phyloP scores from a whole-genome alignment of 2,797 vertebrate species.

The Limnodromus scolopaceus region DNA sequence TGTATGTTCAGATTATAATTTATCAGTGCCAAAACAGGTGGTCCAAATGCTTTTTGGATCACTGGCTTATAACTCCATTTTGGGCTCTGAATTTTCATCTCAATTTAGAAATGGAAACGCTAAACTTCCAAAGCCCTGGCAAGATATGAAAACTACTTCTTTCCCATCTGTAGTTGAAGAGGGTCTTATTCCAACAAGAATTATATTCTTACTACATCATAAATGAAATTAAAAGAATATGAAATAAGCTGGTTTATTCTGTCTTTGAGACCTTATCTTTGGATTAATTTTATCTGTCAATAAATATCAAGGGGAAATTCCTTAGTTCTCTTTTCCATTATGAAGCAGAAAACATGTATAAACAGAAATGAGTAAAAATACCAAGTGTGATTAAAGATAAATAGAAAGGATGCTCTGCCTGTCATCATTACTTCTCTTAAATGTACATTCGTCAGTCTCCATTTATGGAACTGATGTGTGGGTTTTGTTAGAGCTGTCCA shows the following conservation, averaged over 20 bases:
- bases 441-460: neutral
- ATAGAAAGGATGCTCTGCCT: neutral
- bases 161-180: slow-evolving; percentile 1
- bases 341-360: neutral
- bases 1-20: neutral
- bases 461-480: neutral
- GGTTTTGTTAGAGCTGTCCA: neutral
- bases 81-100: neutral
- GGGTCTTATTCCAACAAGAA: neutral
- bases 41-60: neutral
- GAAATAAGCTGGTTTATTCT: neutral
- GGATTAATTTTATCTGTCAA: neutral
- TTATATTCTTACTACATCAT: neutral
- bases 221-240: neutral
- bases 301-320: neutral
- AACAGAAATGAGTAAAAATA: neutral
- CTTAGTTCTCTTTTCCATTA: neutral
- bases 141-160: neutral
- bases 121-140: neutral
- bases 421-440: neutral
- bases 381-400: neutral
- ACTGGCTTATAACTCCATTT: neutral
- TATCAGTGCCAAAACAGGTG: slow-evolving; percentile 6
- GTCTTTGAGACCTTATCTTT: neutral
- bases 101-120: neutral